Conservation (phyloP, 2,888 invertebrate species). For the Lasioglossum malachurum region DNA sequence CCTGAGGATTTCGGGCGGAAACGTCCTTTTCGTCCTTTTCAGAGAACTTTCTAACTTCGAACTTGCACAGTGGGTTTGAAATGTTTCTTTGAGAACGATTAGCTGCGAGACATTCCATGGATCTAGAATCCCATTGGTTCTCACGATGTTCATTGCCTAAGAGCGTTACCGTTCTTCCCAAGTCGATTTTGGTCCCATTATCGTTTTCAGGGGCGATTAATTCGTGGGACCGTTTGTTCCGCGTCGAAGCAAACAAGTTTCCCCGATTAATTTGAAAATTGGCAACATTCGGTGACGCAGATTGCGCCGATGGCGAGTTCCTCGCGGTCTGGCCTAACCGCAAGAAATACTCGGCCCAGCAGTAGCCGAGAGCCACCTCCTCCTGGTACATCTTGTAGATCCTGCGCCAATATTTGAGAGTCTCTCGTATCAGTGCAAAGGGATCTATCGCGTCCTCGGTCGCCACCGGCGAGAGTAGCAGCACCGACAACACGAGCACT, state of each 20-base stretch:
- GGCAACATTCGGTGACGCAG: not conserved
- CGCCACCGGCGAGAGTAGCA: slow-evolving; percentile 35
- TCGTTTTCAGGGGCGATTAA: not conserved
- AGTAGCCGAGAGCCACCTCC: slow-evolving; percentile 69
- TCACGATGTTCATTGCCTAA: not conserved
- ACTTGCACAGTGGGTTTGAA: not conserved
- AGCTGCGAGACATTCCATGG: not conserved
- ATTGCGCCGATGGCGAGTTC: not conserved
- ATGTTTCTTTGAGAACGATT: not conserved
- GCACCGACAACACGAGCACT: slow-evolving; percentile 56
- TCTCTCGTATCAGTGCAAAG: slow-evolving; percentile 43
- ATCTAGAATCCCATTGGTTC: not conserved
- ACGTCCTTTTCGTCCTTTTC: not conserved
- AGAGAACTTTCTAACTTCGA: not conserved
- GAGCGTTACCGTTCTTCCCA: not conserved
- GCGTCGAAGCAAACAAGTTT: not conserved
- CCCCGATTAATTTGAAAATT: not conserved
- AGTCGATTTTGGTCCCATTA: not conserved
- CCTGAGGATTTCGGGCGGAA: not conserved
- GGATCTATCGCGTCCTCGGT: slow-evolving; percentile 42
- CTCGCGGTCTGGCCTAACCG: not conserved
- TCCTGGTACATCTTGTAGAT: slow-evolving; percentile 68
- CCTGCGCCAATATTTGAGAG: slow-evolving; percentile 63
- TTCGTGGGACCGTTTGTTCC: not conserved
- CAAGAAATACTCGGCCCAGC: slow-evolving; percentile 67